Evolutionary conservation across 2,888 invertebrate species (phyloP).

Genomic region (Taenaris catops): DNA sequence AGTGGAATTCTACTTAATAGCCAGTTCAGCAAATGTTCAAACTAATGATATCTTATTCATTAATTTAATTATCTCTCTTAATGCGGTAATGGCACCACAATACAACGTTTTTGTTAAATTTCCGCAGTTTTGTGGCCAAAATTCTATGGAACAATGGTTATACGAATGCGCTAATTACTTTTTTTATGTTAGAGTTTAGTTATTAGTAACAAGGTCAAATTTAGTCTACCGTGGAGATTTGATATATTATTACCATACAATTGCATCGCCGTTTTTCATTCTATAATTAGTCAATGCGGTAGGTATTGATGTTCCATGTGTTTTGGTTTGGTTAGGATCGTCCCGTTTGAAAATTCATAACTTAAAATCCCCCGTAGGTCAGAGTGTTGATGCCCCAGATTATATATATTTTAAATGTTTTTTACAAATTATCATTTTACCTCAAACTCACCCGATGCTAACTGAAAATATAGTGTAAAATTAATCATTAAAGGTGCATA

Average conservation of each 20-base stretch:
- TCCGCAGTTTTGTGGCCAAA: not conserved
- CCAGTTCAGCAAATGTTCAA: too few relatives aligned
- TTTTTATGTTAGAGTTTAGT: not conserved
- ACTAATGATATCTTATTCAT: too few relatives aligned
- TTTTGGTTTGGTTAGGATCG: not conserved
- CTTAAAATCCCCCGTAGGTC: too few relatives aligned
- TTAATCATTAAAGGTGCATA: too few relatives aligned
- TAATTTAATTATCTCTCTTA: too few relatives aligned
- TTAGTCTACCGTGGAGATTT: slow-evolving; percentile 1
- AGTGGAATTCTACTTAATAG: too few relatives aligned
- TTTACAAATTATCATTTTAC: too few relatives aligned
- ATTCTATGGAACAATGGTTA: not conserved
- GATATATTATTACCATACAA: slow-evolving; percentile 14
- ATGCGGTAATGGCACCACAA: too few relatives aligned
- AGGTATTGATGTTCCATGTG: not conserved
- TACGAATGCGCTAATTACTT: not conserved
- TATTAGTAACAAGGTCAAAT: slow-evolving; percentile 3
- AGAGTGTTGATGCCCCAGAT: too few relatives aligned
- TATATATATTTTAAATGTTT: too few relatives aligned
- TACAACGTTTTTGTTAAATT: not conserved
- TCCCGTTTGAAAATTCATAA: slow-evolving; percentile 1
- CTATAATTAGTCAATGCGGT: slow-evolving; percentile 7
- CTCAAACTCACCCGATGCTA: too few relatives aligned
- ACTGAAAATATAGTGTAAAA: too few relatives aligned
- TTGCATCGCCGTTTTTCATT: slow-evolving; percentile 6